Conservation (phyloP, 2,113 vertebrate genomes). For the Eulacestoma nigropectus region DNA sequence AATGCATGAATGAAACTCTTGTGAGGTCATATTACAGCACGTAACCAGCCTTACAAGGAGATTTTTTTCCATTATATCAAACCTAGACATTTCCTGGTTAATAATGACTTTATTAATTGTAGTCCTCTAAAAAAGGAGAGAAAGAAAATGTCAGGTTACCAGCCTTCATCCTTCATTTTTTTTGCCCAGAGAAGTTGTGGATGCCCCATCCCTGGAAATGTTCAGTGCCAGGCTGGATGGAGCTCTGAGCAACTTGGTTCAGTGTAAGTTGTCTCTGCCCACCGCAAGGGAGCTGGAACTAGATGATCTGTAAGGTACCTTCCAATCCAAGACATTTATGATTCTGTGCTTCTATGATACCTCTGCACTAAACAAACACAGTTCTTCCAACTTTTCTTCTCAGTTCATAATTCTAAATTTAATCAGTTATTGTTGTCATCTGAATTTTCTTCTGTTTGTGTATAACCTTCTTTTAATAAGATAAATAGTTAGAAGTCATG, state of each 20-base stretch:
- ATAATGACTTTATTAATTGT: not conserved
- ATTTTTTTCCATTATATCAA: not conserved
- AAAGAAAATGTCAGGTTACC: not conserved
- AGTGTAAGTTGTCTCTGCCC: not conserved
- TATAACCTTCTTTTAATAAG: not conserved
- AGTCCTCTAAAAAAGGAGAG: not conserved
- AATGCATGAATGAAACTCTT: not conserved
- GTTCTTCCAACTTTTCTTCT: not conserved
- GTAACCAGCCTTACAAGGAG: not conserved
- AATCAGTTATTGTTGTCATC: not conserved
- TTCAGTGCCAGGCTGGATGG: not conserved
- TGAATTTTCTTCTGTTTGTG: not conserved
- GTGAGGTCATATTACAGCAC: accelerated
- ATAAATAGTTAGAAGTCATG: not conserved
- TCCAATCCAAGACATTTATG: not conserved
- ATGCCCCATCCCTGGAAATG: not conserved
- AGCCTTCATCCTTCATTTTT: not conserved
- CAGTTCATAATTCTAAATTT: not conserved
- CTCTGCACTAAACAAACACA: not conserved
- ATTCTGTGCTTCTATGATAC: not conserved
- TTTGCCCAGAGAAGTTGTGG: not conserved
- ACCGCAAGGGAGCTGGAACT: not conserved
- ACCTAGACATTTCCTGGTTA: not conserved
- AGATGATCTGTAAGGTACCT: not conserved
- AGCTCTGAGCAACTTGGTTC: not conserved